Evolutionary conservation across 1,140 invertebrate species (phyloP).

Genomic region (Rhyzopertha dominica): DNA sequence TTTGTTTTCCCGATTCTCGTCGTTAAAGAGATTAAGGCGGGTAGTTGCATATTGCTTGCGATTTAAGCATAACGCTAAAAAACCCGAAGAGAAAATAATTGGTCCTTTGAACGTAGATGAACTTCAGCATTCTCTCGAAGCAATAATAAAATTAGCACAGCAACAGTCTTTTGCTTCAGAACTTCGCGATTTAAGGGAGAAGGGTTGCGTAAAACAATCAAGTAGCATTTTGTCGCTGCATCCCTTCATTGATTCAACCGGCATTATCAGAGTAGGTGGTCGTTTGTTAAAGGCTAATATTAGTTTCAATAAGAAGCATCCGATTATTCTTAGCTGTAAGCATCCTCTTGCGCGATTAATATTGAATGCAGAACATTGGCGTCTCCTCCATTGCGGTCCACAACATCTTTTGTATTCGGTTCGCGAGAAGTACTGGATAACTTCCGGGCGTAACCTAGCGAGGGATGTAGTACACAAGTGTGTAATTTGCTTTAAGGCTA

Average conservation of each 20-base stretch:
- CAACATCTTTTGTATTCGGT: conserved; percentile 30
- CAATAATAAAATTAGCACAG: too few relatives aligned
- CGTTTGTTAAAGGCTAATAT: conserved; percentile 36
- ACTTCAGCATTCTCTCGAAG: too few relatives aligned
- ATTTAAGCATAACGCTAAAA: conserved; percentile 1
- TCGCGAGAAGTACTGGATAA: conserved; percentile 30
- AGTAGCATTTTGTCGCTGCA: conserved; percentile 26
- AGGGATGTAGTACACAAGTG: conserved; percentile 29
- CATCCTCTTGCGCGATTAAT: conserved; percentile 39
- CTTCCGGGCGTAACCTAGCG: conserved; percentile 28
- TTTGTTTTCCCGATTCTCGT: neutral
- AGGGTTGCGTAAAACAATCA: conserved; percentile 7
- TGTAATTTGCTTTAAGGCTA: conserved; percentile 29
- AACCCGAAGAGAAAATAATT: conserved; percentile 4
- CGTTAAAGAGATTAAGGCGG: neutral
- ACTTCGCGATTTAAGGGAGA: too few relatives aligned
- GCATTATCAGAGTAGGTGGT: conserved; percentile 45
- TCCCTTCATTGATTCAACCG: conserved; percentile 40
- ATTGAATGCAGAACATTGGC: conserved; percentile 35
- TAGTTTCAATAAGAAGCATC: conserved; percentile 40
- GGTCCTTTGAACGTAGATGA: neutral
- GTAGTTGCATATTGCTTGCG: neutral
- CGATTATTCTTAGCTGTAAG: conserved; percentile 39
- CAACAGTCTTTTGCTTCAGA: too few relatives aligned
- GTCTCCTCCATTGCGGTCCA: conserved; percentile 38